Conservation (phyloP, 2,113 vertebrate species). For the Dinomys branickii region DNA sequence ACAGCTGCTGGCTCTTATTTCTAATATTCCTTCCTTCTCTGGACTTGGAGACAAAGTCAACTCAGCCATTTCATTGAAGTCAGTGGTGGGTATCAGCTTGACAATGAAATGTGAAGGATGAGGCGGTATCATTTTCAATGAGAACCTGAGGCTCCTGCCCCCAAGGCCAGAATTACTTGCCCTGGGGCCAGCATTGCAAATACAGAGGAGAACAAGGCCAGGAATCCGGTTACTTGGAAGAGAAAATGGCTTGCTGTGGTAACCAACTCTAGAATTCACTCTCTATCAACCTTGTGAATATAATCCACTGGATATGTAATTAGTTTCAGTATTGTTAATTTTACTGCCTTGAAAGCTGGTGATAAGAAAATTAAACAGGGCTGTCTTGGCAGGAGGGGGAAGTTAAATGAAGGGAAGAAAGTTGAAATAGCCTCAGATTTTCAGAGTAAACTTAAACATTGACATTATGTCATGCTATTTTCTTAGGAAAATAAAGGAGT, state of each 20-base stretch:
- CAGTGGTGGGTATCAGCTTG: not conserved
- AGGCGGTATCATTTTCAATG: rapidly evolving
- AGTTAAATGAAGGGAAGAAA: not conserved
- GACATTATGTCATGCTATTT: not conserved
- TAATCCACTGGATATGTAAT: not conserved
- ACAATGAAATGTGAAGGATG: too few relatives aligned
- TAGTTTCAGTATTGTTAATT: not conserved
- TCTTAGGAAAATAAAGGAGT: not conserved
- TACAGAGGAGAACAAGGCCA: not conserved
- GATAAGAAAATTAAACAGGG: not conserved
- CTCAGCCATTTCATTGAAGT: rapidly evolving
- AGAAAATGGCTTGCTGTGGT: not conserved
- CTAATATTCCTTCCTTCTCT: not conserved
- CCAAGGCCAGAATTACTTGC: not conserved
- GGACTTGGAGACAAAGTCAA: not conserved
- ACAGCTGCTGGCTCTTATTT: rapidly evolving
- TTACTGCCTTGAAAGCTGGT: not conserved
- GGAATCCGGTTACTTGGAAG: not conserved
- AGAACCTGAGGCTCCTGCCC: rapidly evolving
- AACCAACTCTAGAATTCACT: not conserved
- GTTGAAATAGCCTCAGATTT: not conserved
- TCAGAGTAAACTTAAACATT: not conserved
- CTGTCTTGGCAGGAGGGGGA: not conserved
- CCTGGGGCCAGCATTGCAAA: not conserved
- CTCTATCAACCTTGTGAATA: not conserved